Evolutionary conservation across 1,140 invertebrate genomes (phyloP).

Genomic region (Lepidotrigona ventralis): DNA sequence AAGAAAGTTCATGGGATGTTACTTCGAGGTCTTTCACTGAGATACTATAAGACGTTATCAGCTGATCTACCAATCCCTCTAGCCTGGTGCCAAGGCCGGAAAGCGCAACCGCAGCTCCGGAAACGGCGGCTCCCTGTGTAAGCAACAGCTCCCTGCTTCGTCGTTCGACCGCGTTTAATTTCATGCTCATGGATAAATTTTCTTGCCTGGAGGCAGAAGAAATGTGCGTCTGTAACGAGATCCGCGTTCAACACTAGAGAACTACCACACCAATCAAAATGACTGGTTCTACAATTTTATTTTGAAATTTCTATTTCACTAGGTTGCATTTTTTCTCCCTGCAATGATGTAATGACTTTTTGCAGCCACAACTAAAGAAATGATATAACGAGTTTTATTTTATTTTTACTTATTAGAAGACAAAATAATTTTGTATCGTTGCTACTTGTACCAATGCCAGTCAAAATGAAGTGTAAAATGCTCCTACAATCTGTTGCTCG

Average conservation of each 20-base stretch:
- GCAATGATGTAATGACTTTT: too few relatives aligned
- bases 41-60: slow-evolving; percentile 87
- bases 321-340: too few relatives aligned
- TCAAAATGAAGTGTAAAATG: too few relatives aligned
- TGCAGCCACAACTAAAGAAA: too few relatives aligned
- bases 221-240: not conserved
- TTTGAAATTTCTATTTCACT: too few relatives aligned
- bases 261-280: too few relatives aligned
- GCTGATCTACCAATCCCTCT: slow-evolving; percentile 85
- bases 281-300: too few relatives aligned
- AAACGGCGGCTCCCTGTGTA: slow-evolving; percentile 86
- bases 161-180: slow-evolving; percentile 83
- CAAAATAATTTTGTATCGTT: too few relatives aligned
- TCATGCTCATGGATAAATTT: slow-evolving; percentile 84
- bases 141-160: slow-evolving; percentile 84
- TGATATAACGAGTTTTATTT: too few relatives aligned
- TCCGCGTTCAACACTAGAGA: not conserved
- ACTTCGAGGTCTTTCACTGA: slow-evolving; percentile 89
- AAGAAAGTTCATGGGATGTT: slow-evolving; percentile 41
- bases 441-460: too few relatives aligned
- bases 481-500: too few relatives aligned
- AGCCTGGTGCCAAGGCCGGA: slow-evolving; percentile 86
- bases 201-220: slow-evolving; percentile 81
- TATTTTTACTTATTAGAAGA: too few relatives aligned
- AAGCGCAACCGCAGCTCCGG: slow-evolving; percentile 86